Percentiles rank a stretch among this genome's conserved stretches.
phyloP scores from a whole-genome alignment of 2,888 invertebrate species.

The Epinotia ramella region DNA sequence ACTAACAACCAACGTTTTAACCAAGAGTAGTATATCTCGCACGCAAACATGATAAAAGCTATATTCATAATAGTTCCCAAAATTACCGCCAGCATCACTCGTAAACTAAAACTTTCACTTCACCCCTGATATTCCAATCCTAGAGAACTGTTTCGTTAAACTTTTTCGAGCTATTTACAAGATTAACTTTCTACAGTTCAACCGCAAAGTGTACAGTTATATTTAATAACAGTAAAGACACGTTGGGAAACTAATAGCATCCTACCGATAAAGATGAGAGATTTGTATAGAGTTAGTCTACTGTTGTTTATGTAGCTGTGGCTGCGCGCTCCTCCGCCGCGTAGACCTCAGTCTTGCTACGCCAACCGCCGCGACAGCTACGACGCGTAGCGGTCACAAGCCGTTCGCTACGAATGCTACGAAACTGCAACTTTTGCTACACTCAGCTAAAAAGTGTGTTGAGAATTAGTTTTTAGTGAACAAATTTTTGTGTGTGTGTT shows the following conservation, averaged over 20 bases:
- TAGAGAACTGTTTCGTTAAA: conserved; percentile 56
- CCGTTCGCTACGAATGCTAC: conserved; percentile 49
- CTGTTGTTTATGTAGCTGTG: conserved; percentile 49
- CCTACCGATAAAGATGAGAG: conserved; percentile 41
- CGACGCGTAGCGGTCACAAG: conserved; percentile 52
- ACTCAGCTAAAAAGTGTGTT: conserved; percentile 29
- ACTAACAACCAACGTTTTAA: background rate
- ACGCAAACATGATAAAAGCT: conserved; percentile 33
- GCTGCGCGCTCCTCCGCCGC: conserved; percentile 70
- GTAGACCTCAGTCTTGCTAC: conserved; percentile 73
- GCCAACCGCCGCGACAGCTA: conserved; percentile 67
- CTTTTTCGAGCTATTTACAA: conserved; percentile 61
- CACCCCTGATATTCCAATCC: conserved; percentile 53
- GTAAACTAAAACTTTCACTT: conserved; percentile 51
- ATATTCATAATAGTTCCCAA: conserved; percentile 33
- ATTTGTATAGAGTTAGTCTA: conserved; percentile 54
- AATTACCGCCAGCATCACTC: conserved; percentile 49
- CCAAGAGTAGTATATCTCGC: conserved; percentile 2
- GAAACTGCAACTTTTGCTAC: conserved; percentile 48
- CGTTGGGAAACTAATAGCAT: conserved; percentile 45
- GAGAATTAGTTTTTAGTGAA: conserved; percentile 22
- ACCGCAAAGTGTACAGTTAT: conserved; percentile 39
- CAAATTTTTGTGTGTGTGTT: conserved; percentile 52
- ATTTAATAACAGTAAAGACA: conserved; percentile 36
- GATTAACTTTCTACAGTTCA: conserved; percentile 58